These are phyloP conservation scores for Podarcis lilfordi DNA, from an alignment of 2,797 vertebrate genomes.

Conservation along the genomic window DNA sequence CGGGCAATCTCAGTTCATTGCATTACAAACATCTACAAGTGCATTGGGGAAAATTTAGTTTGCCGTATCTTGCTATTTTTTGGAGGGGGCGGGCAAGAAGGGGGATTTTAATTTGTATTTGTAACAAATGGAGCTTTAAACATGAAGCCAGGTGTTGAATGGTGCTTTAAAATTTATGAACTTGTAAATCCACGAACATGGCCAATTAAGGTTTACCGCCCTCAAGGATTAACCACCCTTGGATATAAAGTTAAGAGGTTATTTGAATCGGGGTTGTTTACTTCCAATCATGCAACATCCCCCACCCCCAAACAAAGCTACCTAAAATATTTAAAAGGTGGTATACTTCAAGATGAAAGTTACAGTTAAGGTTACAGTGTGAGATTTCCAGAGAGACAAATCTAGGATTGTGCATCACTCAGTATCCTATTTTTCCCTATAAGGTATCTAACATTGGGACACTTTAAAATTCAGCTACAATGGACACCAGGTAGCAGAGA, in stretches of 20 bases:
- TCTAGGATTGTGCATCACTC: too few species aligned
- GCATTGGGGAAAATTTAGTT: background rate
- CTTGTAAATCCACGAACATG: constrained; percentile 55
- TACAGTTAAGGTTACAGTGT: background rate
- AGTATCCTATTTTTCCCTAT: background rate
- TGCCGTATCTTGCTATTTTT: constrained; percentile 26
- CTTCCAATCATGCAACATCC: constrained; percentile 41
- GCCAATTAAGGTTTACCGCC: constrained; percentile 64
- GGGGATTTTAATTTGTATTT: constrained; percentile 50
- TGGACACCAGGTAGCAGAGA: background rate
- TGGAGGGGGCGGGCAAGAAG: constrained; percentile 15
- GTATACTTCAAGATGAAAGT: constrained; percentile 59
- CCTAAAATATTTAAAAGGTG: constrained; percentile 55
- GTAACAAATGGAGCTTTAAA: constrained; percentile 57
- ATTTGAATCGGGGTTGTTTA: constrained; percentile 61
- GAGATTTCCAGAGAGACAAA: background rate
- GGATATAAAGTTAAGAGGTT: constrained; percentile 45
- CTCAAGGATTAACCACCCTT: constrained; percentile 48
- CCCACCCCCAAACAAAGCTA: background rate
- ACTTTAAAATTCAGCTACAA: constrained; percentile 11
- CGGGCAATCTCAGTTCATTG: constrained; percentile 17
- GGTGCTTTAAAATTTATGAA: constrained; percentile 69
- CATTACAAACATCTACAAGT: constrained; percentile 58
- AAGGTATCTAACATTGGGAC: background rate
- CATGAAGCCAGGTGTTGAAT: constrained; percentile 57